phyloP scores from a whole-genome alignment of 2,888 invertebrate genomes.

The Melangyna quadrimaculata region DNA sequence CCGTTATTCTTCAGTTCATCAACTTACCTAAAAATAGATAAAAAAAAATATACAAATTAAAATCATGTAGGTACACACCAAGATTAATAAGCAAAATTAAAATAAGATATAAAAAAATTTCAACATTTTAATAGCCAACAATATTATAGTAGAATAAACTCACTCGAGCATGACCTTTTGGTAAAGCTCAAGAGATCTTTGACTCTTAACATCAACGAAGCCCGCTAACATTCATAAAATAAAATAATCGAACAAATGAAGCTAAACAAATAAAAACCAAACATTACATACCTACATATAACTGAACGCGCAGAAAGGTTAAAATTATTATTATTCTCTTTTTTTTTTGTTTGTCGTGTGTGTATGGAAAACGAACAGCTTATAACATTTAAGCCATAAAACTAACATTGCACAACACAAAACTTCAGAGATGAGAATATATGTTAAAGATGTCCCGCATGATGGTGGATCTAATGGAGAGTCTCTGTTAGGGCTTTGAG shows the following conservation, averaged over 20 bases:
- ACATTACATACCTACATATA: neutral
- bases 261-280: neutral
- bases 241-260: conserved; percentile 18
- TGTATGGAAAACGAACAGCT: conserved; percentile 16
- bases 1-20: neutral
- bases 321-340: conserved; percentile 31
- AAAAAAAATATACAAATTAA: conserved; percentile 4
- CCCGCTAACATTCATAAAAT: neutral
- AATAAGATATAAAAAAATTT: neutral
- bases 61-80: neutral
- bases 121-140: conserved; percentile 27
- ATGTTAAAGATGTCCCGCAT: neutral
- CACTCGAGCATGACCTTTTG: conserved; percentile 36
- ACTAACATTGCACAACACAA: neutral
- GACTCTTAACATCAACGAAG: conserved; percentile 41
- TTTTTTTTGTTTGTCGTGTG: conserved; percentile 10
- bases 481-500: conserved; percentile 30
- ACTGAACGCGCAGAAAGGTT: conserved; percentile 30
- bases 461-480: neutral
- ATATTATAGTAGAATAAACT: conserved; percentile 9
- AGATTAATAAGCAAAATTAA: conserved; percentile 3
- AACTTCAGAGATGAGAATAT: neutral
- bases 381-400: neutral
- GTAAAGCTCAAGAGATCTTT: conserved; percentile 52
- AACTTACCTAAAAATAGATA: conserved; percentile 56